These are phyloP conservation scores for Trichogramma evanescens DNA, from an alignment of 2,888 invertebrate species.

Conservation along the genomic window DNA sequence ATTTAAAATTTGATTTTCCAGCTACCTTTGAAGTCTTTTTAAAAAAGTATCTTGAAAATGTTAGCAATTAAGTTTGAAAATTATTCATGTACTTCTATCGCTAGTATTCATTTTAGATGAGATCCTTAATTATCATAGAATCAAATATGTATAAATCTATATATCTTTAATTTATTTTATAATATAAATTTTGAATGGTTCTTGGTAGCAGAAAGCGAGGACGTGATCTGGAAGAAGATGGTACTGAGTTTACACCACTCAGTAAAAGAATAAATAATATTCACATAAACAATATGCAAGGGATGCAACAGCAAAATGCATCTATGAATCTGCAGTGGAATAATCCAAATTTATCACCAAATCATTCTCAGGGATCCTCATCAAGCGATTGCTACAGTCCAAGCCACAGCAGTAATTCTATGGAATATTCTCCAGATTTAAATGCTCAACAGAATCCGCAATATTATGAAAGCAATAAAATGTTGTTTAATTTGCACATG, in stretches of 20 bases:
- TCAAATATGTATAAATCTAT: neutral
- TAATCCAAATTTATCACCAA: slow-evolving; percentile 38
- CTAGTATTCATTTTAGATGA: too few relatives aligned
- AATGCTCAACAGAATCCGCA: slow-evolving; percentile 72
- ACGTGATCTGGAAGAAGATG: slow-evolving; percentile 64
- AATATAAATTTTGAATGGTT: neutral
- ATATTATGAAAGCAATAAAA: slow-evolving; percentile 78
- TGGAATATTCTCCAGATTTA: slow-evolving; percentile 68
- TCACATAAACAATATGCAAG: slow-evolving; percentile 60
- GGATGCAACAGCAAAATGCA: slow-evolving; percentile 32
- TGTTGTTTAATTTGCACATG: slow-evolving; percentile 77
- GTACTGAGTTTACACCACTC: slow-evolving; percentile 77
- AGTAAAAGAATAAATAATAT: slow-evolving; percentile 87
- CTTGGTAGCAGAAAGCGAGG: slow-evolving; percentile 61
- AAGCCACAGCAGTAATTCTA: slow-evolving; percentile 36
- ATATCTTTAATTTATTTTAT: neutral
- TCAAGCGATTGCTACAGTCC: slow-evolving; percentile 39
- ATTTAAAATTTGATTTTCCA: too few relatives aligned
- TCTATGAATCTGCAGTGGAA: slow-evolving; percentile 38
- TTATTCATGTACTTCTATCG: too few relatives aligned
- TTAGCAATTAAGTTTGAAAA: too few relatives aligned
- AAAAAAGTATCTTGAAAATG: too few relatives aligned
- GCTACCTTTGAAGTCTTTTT: too few relatives aligned
- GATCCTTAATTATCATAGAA: too few relatives aligned
- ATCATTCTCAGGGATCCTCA: slow-evolving; percentile 41